These are phyloP conservation scores for Limonius californicus DNA, from an alignment of 1,140 invertebrate genomes.

Conservation along the genomic window DNA sequence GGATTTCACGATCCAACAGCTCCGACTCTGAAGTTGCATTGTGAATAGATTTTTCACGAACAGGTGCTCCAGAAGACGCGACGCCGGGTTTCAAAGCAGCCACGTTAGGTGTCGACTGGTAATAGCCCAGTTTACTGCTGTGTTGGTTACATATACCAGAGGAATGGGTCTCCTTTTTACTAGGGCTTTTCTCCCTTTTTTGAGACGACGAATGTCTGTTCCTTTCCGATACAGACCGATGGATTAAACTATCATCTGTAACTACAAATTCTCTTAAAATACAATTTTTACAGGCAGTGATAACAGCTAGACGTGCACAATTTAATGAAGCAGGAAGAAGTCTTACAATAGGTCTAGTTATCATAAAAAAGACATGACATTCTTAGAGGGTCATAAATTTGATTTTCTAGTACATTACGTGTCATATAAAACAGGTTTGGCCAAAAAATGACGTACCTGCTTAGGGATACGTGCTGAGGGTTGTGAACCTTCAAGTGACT, in stretches of 20 bases:
- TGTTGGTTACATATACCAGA: conserved; percentile 47
- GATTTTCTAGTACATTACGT: too few species aligned
- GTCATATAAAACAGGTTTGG: too few species aligned
- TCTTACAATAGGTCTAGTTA: too few species aligned
- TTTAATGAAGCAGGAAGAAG: background rate
- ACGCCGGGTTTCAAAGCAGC: conserved; percentile 32
- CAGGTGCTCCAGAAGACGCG: conserved; percentile 20
- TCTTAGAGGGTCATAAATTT: too few species aligned
- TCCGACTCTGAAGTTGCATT: conserved; percentile 81
- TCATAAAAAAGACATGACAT: too few species aligned
- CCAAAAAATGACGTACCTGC: too few species aligned
- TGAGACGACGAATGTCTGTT: conserved; percentile 35
- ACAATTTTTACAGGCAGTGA: too few species aligned
- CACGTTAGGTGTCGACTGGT: conserved; percentile 61
- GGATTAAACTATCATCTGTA: conserved; percentile 38
- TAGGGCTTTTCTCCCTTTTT: conserved; percentile 36
- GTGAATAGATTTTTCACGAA: conserved; percentile 56
- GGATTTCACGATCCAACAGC: conserved; percentile 73
- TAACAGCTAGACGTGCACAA: too few species aligned
- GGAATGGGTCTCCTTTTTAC: conserved; percentile 21
- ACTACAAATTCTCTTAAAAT: conserved; percentile 4
- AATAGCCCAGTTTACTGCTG: conserved; percentile 52
- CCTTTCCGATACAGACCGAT: conserved; percentile 43
- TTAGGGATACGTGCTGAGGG: too few species aligned
- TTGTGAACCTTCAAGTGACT: too few species aligned